Evolutionary conservation across 2,888 invertebrate species (phyloP).

Genomic region (Spilarctia lutea): DNA sequence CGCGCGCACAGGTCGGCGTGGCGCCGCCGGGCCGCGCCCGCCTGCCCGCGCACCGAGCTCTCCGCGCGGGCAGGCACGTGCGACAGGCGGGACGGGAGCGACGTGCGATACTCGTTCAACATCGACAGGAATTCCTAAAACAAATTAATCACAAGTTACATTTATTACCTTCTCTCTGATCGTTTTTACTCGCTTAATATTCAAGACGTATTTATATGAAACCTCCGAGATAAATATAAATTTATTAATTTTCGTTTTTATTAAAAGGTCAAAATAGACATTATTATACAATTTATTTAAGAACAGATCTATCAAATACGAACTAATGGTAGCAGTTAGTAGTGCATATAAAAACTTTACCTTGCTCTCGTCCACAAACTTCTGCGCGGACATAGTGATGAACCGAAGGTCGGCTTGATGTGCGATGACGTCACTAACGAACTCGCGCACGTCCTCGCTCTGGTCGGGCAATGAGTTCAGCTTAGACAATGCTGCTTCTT

Average conservation of each 20-base stretch:
- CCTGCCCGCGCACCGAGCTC: slow-evolving; percentile 92
- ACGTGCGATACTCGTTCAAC: slow-evolving; percentile 95
- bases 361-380: slow-evolving; percentile 98
- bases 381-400: slow-evolving; percentile 98
- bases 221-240: no score
- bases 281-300: no score
- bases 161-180: background rate
- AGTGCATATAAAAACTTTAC: slow-evolving; percentile 53
- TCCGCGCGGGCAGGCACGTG: slow-evolving; percentile 91
- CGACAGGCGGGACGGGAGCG: slow-evolving; percentile 92
- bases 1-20: slow-evolving; percentile 94
- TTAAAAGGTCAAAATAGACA: no score
- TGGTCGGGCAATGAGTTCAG: slow-evolving; percentile 90
- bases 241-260: no score
- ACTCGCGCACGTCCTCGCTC: slow-evolving; percentile 94
- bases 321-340: no score
- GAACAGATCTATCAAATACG: no score
- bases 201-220: no score
- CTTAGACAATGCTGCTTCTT: slow-evolving; percentile 93
- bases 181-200: background rate
- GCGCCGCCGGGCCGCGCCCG: slow-evolving; percentile 91
- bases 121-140: slow-evolving; percentile 92
- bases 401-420: slow-evolving; percentile 98
- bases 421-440: slow-evolving; percentile 97
- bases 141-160: background rate